Evolutionary conservation across 2,113 vertebrate species (phyloP), one percentile per base, ranked within the genome.

Genomic region (Entomyzon cyanotis): DNA sequence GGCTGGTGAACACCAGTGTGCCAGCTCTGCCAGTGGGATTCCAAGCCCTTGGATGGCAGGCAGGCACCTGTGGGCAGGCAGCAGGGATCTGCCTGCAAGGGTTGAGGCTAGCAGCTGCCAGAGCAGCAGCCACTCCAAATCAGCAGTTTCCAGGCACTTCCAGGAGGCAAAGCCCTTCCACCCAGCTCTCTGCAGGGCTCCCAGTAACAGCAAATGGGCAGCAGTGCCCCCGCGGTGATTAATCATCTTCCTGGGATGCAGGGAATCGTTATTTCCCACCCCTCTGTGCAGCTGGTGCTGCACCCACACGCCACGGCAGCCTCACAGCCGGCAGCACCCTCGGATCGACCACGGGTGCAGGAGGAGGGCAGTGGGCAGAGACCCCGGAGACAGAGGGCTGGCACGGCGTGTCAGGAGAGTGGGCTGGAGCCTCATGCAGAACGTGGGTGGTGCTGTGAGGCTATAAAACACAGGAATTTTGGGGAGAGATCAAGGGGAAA

Each of bases 271-370:
- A 10, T 20, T 52, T 33, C 31, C 71, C 71, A 33, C 9, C 33
- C 30, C 28, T 33, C 30, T 1, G 0, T 11, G 83, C 71, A 73
- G 82, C 78, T 78, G 78, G 47, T 10, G 58, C 64, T 11, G 85
- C 83, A 62, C 70, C 82, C 84, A 42, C 55, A 9, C 7, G 0
- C 47, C 44, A 14, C 5, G 2, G 37, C 10, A 4, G 83, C 60
- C 83, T 30, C 1, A 4, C 77, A 58, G 77, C 77, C 47, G 10
- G 59, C 5, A 1, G 68, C 76, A 74, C 18, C 75, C 79, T 30
- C 0, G 18, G 62, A 46, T 10, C 47, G 9, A 0, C 16, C 6
- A 1, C 0, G 22, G 65, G 41, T 1, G 37, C 71, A 6, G 78
- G 2, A 22, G 53, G 33, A 75, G 69, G 12, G 55, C 4, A 4